phyloP scores from a whole-genome alignment of 2,113 vertebrate genomes.

The Syngnathus floridae region DNA sequence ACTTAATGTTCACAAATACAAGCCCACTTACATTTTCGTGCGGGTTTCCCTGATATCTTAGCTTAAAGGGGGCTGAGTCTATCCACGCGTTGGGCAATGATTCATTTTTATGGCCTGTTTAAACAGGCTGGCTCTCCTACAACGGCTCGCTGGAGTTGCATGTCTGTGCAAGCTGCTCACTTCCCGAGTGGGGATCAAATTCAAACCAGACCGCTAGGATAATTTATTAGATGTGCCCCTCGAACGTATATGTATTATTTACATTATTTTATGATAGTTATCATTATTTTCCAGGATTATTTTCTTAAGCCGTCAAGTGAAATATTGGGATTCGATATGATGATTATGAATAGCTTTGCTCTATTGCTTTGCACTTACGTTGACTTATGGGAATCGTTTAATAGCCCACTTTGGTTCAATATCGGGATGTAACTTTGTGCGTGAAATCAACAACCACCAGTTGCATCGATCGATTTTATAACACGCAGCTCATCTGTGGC shows the following conservation, averaged over 20 bases:
- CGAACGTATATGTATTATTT: not conserved
- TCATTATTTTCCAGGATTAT: slow-evolving; percentile 7
- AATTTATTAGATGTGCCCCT: slow-evolving; percentile 5
- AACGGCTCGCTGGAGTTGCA: slow-evolving; percentile 43
- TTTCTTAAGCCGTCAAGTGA: not conserved
- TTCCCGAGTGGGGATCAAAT: slow-evolving; percentile 27
- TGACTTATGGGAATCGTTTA: slow-evolving; percentile 40
- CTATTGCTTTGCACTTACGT: slow-evolving; percentile 30
- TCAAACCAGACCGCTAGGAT: slow-evolving; percentile 32
- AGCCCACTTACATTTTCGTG: slow-evolving; percentile 86
- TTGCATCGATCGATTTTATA: slow-evolving; percentile 52
- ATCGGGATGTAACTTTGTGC: slow-evolving; percentile 8
- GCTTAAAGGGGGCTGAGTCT: slow-evolving; percentile 79
- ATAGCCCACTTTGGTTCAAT: slow-evolving; percentile 26
- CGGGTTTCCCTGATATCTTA: slow-evolving; percentile 72
- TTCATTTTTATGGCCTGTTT: slow-evolving; percentile 96
- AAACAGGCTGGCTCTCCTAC: slow-evolving; percentile 3
- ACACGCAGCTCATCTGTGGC: slow-evolving; percentile 45
- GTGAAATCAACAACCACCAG: slow-evolving; percentile 33
- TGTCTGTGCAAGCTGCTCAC: slow-evolving; percentile 40
- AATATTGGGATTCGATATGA: slow-evolving; percentile 18
- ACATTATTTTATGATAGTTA: slow-evolving; percentile 10
- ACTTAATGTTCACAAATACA: slow-evolving; percentile 93
- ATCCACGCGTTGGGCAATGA: slow-evolving; percentile 87
- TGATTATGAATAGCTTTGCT: slow-evolving; percentile 28